These are phyloP conservation scores for Rhopalosiphum maidis DNA, from an alignment of 1,140 invertebrate genomes.

Conservation along the genomic window DNA sequence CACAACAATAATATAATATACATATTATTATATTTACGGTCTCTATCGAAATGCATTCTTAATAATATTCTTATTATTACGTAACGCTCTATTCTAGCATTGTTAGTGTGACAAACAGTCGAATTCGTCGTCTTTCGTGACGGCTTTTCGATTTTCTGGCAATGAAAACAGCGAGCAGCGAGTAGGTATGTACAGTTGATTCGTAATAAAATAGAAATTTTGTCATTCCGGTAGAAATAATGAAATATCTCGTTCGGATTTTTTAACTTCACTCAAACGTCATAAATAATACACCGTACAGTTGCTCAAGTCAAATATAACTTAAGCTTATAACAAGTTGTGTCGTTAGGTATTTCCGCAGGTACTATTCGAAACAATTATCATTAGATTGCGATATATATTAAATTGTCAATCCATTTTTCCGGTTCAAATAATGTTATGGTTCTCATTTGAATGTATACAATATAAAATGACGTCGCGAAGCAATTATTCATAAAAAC, in stretches of 20 bases:
- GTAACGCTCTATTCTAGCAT: neutral
- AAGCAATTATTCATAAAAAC: no score
- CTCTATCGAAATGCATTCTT: neutral
- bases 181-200: neutral
- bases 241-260: neutral
- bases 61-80: neutral
- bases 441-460: no score
- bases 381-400: no score
- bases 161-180: neutral
- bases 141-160: neutral
- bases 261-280: neutral
- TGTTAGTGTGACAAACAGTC: neutral
- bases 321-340: neutral
- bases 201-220: neutral
- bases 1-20: neutral
- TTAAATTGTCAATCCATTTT: no score
- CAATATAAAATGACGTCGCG: no score
- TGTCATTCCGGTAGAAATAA: neutral
- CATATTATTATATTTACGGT: neutral
- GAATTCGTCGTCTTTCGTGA: neutral
- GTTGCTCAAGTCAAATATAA: neutral
- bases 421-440: no score
- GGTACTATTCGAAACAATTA: neutral
- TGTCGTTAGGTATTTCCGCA: neutral
- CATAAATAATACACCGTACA: neutral